phyloP scores from a whole-genome alignment of 2,888 invertebrate genomes.

The Clostera curtula region DNA sequence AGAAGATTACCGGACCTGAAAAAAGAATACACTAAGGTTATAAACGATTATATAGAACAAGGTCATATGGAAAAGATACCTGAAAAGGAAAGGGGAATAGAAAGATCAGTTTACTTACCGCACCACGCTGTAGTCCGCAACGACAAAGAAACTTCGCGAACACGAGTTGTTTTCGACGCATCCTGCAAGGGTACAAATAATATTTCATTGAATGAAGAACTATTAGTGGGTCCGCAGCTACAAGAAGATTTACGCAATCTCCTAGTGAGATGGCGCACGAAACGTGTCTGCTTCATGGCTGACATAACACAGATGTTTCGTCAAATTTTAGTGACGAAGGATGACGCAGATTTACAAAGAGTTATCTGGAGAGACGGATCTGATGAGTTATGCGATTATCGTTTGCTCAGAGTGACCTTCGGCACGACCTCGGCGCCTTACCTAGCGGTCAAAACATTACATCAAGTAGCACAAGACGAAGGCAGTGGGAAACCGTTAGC shows the following conservation, averaged over 20 bases:
- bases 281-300: not conserved
- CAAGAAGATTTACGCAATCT: conserved; percentile 4
- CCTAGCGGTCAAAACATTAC: too few species aligned
- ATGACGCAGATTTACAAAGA: conserved; percentile 5
- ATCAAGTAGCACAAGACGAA: too few species aligned
- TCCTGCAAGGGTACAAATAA: not conserved
- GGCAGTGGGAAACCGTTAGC: too few species aligned
- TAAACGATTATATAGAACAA: too few species aligned
- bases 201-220: not conserved
- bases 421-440: not conserved
- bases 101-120: not conserved
- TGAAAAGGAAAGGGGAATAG: not conserved
- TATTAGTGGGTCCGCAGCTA: conserved; percentile 2
- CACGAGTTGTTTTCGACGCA: not conserved
- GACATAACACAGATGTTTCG: conserved; percentile 5
- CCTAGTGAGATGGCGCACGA: conserved; percentile 1
- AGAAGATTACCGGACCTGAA: too few species aligned
- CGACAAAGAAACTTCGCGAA: not conserved
- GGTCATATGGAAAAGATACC: too few species aligned
- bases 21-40: too few species aligned
- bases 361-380: conserved; percentile 3
- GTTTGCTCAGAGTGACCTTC: not conserved
- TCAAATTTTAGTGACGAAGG: conserved; percentile 2
- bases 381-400: not conserved
- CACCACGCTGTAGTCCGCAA: not conserved